These are phyloP conservation scores for Anguilla obscura DNA, from an alignment of 2,797 vertebrate genomes.

Conservation along the genomic window DNA sequence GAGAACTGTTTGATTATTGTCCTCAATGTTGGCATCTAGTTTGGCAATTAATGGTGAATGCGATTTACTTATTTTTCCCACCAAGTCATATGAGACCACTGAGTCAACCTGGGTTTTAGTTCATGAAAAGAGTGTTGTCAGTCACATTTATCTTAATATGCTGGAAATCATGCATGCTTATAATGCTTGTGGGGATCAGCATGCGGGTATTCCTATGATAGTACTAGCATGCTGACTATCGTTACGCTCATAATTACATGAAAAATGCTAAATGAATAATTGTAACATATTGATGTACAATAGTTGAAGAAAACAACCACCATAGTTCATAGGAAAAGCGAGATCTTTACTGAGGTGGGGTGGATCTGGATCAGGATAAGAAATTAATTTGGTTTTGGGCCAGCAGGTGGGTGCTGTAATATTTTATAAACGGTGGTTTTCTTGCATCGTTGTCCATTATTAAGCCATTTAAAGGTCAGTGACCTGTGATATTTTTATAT, in stretches of 20 bases:
- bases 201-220: background rate
- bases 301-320: background rate
- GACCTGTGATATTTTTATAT: background rate
- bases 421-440: background rate
- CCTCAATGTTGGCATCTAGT: no score
- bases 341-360: background rate
- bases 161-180: background rate
- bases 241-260: no score
- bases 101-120: background rate
- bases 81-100: background rate
- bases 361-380: background rate
- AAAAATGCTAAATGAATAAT: no score
- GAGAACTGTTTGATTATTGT: background rate
- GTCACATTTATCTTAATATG: background rate
- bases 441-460: background rate
- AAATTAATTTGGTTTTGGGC: background rate
- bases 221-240: background rate
- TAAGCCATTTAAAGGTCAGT: background rate
- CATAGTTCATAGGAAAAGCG: background rate
- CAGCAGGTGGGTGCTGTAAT: background rate
- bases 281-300: no score
- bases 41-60: background rate
- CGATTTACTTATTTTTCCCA: background rate
- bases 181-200: background rate
- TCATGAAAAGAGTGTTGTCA: background rate